Evolutionary conservation across 2,113 vertebrate species (phyloP).

Genomic region (Nannobrachium achirus): DNA sequence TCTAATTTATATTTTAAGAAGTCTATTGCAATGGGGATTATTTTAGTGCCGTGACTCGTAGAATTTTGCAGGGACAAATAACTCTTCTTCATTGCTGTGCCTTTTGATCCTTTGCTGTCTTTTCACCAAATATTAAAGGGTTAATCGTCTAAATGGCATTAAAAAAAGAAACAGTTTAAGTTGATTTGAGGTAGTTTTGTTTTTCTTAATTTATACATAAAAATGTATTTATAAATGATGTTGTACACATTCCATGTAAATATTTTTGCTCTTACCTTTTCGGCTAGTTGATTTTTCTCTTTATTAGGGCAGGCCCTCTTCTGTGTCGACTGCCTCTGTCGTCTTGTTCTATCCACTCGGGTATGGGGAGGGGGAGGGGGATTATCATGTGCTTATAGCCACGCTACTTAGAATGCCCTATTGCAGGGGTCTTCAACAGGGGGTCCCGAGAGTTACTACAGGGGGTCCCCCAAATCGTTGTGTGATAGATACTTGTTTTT

Average conservation of each 20-base stretch:
- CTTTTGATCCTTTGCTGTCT: conserved; percentile 75
- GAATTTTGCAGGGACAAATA: conserved; percentile 69
- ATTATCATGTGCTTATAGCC: too few relatives aligned
- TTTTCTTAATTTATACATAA: conserved; percentile 85
- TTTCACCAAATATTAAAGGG: conserved; percentile 87
- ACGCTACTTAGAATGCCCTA: too few relatives aligned
- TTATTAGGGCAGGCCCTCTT: conserved; percentile 84
- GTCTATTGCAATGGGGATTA: conserved; percentile 65
- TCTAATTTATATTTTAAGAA: conserved; percentile 87
- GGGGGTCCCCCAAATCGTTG: too few relatives aligned
- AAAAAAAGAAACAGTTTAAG: conserved; percentile 75
- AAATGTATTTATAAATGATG: conserved; percentile 93
- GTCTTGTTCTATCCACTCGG: neutral
- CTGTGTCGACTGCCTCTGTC: conserved; percentile 72
- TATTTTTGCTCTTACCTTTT: conserved; percentile 70
- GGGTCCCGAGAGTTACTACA: too few relatives aligned
- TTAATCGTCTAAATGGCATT: conserved; percentile 73
- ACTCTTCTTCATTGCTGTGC: conserved; percentile 79
- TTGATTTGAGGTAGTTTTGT: conserved; percentile 70
- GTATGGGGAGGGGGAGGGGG: too few relatives aligned
- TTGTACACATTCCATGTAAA: conserved; percentile 87
- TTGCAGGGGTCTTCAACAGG: too few relatives aligned
- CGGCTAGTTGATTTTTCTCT: conserved; percentile 57
- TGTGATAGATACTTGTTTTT: too few relatives aligned
- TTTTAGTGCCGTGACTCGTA: conserved; percentile 45